Evolutionary conservation across 2,888 invertebrate species (phyloP), one percentile per base, ranked within the genome.

Genomic region (Microchrysa polita): DNA sequence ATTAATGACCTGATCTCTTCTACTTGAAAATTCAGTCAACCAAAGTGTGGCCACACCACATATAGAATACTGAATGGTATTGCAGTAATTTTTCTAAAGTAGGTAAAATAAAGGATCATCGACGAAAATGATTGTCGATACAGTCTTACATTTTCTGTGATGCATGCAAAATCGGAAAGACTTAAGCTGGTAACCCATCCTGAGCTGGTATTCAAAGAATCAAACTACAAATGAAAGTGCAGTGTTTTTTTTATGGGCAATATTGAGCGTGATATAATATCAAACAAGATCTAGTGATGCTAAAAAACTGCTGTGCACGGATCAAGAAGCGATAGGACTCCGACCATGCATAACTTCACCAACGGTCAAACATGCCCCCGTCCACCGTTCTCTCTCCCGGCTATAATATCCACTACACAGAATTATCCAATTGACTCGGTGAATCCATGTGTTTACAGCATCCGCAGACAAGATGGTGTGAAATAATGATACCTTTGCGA

Each of bases 401-500:
- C 27, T 40, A 34, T 59, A n/a, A 5, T 40, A 12, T 44, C 23
- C 18, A n/a, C n/a, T n/a, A n/a, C 16, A n/a, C 60, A 44, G 23
- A 42, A 52, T 59, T 59, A 57, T 61, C 44, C 44, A 23, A 27
- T 60, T 72, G 48, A 44, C 60, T 72, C 52, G 9, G 20, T 48
- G 60, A 16, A 60, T 72, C 44, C 55, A 53, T 55, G 40, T 16
- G 20, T 53, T 67, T 60, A 48, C 23, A 60, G 73, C 63, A 73
- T 60, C 52, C 60, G 73, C 53, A 40, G 73, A 53, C 52, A 77
- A 78, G 80, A 79, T 79, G 80, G 80, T 80, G 80, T 80, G 80
- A 80, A 80, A 79, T 80, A 81, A 81, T 81, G 79, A 81, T 79
- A 81, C 77, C 79, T 78, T n/a, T 80, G 63, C 27, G 73, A n/a